Percentiles rank a stretch among this genome's conserved stretches.
Conservation (phyloP, 2,113 vertebrate species). For the Corvus cornix region DNA sequence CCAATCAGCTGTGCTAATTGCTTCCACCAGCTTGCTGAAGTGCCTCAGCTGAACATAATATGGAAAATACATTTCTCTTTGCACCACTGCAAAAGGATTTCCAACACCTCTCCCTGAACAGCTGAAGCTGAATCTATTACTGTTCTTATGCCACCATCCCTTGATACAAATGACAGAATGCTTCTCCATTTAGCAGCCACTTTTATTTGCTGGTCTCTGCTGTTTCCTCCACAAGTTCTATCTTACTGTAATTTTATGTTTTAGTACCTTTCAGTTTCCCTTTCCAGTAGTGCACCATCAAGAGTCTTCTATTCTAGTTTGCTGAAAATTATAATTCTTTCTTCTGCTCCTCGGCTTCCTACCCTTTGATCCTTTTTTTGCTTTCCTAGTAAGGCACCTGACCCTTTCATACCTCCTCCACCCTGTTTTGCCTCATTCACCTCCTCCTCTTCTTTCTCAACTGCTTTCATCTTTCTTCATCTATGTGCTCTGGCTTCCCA, state of each 20-base stretch:
- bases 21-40: neutral
- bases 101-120: neutral
- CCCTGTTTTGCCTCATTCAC: neutral
- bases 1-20: neutral
- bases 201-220: conserved; percentile 5
- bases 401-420: conserved; percentile 8
- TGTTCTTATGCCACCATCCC: neutral
- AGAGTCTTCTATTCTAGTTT: conserved; percentile 24
- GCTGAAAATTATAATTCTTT: conserved; percentile 32
- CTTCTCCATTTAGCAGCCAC: neutral
- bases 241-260: neutral
- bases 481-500: neutral
- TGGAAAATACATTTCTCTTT: neutral
- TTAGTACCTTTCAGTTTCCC: conserved; percentile 19
- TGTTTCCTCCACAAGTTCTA: neutral
- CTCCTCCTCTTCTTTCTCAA: conserved; percentile 8
- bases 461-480: conserved; percentile 50
- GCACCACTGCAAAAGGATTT: neutral
- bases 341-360: neutral
- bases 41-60: neutral
- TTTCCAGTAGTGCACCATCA: neutral
- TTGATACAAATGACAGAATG: neutral
- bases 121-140: neutral
- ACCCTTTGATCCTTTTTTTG: conserved; percentile 7
- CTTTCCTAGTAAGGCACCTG: neutral